Conservation (phyloP, 2,113 vertebrate genomes). For the Solea solea region DNA sequence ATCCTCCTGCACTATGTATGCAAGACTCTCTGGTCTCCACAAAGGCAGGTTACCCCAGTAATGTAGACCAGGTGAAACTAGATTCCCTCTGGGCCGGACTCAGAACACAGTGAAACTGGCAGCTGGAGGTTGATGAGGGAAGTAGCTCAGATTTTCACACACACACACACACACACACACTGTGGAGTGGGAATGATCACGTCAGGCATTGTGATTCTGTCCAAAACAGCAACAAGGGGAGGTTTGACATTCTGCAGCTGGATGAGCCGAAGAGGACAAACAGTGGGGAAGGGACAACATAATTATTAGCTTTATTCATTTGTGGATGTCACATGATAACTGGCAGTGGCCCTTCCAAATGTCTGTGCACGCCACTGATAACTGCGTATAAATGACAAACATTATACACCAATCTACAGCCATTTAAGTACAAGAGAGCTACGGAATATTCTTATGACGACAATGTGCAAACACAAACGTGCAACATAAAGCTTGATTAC, state of each 20-base stretch:
- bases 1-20: constrained; percentile 4
- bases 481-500: too few species aligned
- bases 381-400: too few species aligned
- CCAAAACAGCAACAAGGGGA: not conserved
- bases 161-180: not conserved
- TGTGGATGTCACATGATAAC: too few species aligned
- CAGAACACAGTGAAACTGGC: constrained; percentile 31
- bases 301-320: not conserved
- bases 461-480: too few species aligned
- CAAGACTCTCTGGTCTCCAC: too few species aligned
- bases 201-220: constrained; percentile 27
- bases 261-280: not conserved
- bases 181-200: constrained; percentile 8
- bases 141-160: constrained; percentile 20
- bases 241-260: not conserved
- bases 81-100: constrained; percentile 1
- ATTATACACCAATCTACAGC: too few species aligned
- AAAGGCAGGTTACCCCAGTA: constrained; percentile 9
- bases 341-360: too few species aligned
- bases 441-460: too few species aligned
- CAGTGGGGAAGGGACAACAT: not conserved
- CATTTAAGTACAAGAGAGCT: too few species aligned
- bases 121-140: constrained; percentile 28
- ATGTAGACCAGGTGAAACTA: constrained; percentile 9
- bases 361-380: too few species aligned